Base-by-base conservation (phyloP, 2,888 invertebrate species). In the Rhyacophila evoluta region DNA sequence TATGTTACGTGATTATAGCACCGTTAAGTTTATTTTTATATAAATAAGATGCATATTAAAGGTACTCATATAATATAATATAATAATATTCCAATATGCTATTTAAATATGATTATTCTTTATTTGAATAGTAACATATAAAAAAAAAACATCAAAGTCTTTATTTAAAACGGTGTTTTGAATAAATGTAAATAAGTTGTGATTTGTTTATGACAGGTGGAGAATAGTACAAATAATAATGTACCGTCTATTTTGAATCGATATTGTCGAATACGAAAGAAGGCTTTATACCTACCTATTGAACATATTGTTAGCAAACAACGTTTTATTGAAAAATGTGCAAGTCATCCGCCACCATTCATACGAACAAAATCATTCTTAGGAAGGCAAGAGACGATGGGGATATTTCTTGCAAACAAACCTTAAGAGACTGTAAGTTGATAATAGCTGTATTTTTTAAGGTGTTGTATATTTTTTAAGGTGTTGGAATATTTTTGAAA, bases 261-360 rank as follows among this genome's bases (percentile, higher is more conserved):
- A 55, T 55, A 25, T 55, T 19, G 55, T 25, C 19, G 55, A 55
- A 8, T 55, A 55, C 55, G 25, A 55, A 55, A 19, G 25, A 55
- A 55, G 55, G 25, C 25, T 19, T 55, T 39, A 55, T 25, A 19
- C 19, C 1, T 25, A 19, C 19, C 1, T 19, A 55, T 55, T 55
- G 55, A 25, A 55, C 19, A 55, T 55, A 25, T 55, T 55, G 55
- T 55, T 55, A 55, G 10, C 55, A 55, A 55, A 55, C 55, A 55
- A 19, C 55, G 55, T 8, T 10, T 25, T 55, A 55, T 55, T 55
- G 55, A 55, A 55, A 69, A 69, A 69, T 69, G 12, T 69, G 69
- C 69, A 69, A 28, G 69, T 69, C 69, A 69, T 33, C 2, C 69
- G 28, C 69, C 29, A 69, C 69, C 69, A 69, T 69, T 69, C 29